A percentile compares a stretch with the other conserved stretches of the same genome.
Conservation (phyloP, 2,888 invertebrate species). For the Brachycybe producta region DNA sequence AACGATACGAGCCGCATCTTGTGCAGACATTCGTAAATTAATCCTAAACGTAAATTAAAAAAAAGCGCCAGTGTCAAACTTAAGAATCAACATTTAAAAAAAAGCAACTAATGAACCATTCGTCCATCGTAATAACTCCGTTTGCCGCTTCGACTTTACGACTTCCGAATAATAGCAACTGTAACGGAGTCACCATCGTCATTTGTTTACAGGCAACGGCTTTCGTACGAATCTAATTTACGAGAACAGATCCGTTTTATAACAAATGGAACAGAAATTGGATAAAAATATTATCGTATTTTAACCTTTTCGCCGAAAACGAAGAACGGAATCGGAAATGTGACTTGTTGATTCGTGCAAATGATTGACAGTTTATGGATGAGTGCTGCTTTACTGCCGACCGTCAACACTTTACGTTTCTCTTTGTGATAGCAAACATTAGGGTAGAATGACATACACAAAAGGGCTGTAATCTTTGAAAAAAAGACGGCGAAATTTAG, state of each 20-base stretch:
- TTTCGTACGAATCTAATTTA: constrained; percentile 64
- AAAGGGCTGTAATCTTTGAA: constrained; percentile 51
- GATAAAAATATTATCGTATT: neutral
- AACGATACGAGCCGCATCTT: constrained; percentile 63
- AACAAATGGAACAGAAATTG: neutral
- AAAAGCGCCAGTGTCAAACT: constrained; percentile 8
- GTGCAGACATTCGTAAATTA: constrained; percentile 69
- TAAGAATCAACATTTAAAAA: constrained; percentile 7
- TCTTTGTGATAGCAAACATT: constrained; percentile 93
- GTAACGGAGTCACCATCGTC: constrained; percentile 89
- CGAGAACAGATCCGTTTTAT: neutral
- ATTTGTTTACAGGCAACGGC: constrained; percentile 93
- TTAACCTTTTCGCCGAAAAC: constrained; percentile 88
- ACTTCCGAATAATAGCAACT: constrained; percentile 82
- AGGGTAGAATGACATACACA: constrained; percentile 87
- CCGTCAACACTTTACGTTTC: constrained; percentile 86
- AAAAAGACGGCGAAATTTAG: constrained; percentile 21
- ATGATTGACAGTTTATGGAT: constrained; percentile 96
- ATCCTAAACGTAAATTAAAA: constrained; percentile 40
- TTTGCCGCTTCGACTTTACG: constrained; percentile 69
- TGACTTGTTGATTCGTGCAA: constrained; percentile 66
- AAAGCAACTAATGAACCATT: constrained; percentile 48
- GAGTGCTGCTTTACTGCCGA: constrained; percentile 85
- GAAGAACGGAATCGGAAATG: constrained; percentile 86
- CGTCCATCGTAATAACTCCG: constrained; percentile 64